Conservation (phyloP, 2,888 invertebrate genomes). For the Cephus pygmeus region DNA sequence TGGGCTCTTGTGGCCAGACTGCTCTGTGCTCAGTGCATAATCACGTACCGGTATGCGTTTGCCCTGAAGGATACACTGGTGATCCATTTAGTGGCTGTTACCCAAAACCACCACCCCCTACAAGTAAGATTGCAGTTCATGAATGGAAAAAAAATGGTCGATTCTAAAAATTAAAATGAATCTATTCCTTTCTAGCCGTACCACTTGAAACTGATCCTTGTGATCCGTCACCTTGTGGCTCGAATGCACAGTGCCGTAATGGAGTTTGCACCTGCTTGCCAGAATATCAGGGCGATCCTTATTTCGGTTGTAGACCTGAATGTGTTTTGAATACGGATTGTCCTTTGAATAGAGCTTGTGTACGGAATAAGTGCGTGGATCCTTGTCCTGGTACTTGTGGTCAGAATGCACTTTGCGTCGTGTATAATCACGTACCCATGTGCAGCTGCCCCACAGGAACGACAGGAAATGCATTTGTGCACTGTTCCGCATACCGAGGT, state of each 20-base stretch:
- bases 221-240: slow-evolving; percentile 75
- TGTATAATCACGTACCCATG: slow-evolving; percentile 67
- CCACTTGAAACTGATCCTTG: slow-evolving; percentile 69
- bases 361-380: slow-evolving; percentile 66
- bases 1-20: slow-evolving; percentile 77
- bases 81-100: slow-evolving; percentile 79
- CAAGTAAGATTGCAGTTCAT: slow-evolving; percentile 30
- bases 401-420: slow-evolving; percentile 65
- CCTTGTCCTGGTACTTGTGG: slow-evolving; percentile 68
- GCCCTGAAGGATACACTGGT: slow-evolving; percentile 82
- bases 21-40: slow-evolving; percentile 81
- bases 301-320: slow-evolving; percentile 74
- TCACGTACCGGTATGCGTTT: slow-evolving; percentile 83
- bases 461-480: slow-evolving; percentile 65
- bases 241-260: slow-evolving; percentile 70
- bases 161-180: background rate
- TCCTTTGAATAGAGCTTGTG: slow-evolving; percentile 62
- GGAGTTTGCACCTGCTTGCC: slow-evolving; percentile 71
- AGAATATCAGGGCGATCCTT: slow-evolving; percentile 81
- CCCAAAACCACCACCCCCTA: slow-evolving; percentile 67
- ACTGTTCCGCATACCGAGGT: slow-evolving; percentile 53
- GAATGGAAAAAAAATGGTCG: background rate
- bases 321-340: slow-evolving; percentile 68
- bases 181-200: slow-evolving; percentile 11
- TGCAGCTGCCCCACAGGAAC: slow-evolving; percentile 68